phyloP scores from a whole-genome alignment of 2,113 vertebrate genomes.

The Poecilia latipinna region DNA sequence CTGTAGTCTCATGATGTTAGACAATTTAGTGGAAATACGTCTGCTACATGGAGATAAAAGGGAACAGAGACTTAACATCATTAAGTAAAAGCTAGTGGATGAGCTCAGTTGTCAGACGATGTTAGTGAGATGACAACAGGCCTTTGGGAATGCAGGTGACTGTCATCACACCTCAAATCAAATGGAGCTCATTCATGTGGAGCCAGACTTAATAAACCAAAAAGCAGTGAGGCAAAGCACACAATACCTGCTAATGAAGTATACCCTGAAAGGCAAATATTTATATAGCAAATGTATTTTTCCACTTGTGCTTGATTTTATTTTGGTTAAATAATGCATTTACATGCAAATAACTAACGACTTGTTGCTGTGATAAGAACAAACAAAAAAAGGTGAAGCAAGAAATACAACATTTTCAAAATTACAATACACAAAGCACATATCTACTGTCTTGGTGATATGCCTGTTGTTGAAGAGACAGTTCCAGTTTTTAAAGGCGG shows the following conservation, averaged over 20 bases:
- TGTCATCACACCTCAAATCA: constrained; percentile 27
- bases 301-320: constrained; percentile 7
- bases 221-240: constrained; percentile 2
- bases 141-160: constrained; percentile 12
- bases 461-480: no score
- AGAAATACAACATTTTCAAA: not conserved
- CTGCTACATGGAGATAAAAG: constrained; percentile 15
- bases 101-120: constrained; percentile 17
- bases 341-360: constrained; percentile 8
- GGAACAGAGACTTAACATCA: constrained; percentile 14
- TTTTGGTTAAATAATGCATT: constrained; percentile 1
- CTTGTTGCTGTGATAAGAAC: not conserved
- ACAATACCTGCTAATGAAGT: not conserved
- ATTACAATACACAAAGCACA: not conserved
- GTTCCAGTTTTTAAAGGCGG: not conserved
- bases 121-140: constrained; percentile 10
- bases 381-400: not conserved
- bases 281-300: not conserved
- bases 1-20: constrained; percentile 18
- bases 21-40: constrained; percentile 27
- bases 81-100: constrained; percentile 35
- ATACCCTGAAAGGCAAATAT: not conserved
- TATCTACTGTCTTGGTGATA: not conserved
- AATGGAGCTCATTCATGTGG: constrained; percentile 24
- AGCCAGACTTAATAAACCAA: constrained; percentile 14